Percentiles rank a stretch among this genome's conserved stretches.
phyloP scores from a whole-genome alignment of 2,113 vertebrate species.

The Indri indri region DNA sequence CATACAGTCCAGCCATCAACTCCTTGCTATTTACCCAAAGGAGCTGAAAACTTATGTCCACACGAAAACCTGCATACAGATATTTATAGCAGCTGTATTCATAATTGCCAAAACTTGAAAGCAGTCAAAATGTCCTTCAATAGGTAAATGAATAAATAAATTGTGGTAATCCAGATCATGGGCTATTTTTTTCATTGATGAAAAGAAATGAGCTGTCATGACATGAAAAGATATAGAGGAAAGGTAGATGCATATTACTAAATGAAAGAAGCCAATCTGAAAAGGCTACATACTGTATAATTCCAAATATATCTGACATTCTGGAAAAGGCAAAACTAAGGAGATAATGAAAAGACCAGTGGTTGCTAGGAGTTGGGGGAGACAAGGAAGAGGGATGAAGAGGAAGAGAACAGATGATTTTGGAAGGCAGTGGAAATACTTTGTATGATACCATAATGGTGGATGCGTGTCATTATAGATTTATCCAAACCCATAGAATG shows the following conservation, averaged over 20 bases:
- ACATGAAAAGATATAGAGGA: neutral
- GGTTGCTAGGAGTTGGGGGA: neutral
- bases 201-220: neutral
- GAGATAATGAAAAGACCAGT: neutral
- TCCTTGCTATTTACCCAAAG: neutral
- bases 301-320: neutral
- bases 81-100: neutral
- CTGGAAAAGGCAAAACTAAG: neutral
- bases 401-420: neutral
- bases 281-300: neutral
- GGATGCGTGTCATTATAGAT: neutral
- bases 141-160: neutral
- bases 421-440: neutral
- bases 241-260: neutral
- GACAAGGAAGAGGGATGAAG: neutral
- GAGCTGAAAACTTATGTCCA: neutral
- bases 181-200: neutral
- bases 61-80: neutral
- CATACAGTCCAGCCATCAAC: neutral
- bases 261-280: neutral
- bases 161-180: neutral
- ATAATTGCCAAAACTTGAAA: neutral
- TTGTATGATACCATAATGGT: neutral
- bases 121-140: neutral
- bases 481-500: neutral